A percentile compares a stretch with the other conserved stretches of the same genome.
Evolutionary conservation across 2,113 vertebrate genomes (phyloP).

Genomic region (Paramisgurnus dabryanus): DNA sequence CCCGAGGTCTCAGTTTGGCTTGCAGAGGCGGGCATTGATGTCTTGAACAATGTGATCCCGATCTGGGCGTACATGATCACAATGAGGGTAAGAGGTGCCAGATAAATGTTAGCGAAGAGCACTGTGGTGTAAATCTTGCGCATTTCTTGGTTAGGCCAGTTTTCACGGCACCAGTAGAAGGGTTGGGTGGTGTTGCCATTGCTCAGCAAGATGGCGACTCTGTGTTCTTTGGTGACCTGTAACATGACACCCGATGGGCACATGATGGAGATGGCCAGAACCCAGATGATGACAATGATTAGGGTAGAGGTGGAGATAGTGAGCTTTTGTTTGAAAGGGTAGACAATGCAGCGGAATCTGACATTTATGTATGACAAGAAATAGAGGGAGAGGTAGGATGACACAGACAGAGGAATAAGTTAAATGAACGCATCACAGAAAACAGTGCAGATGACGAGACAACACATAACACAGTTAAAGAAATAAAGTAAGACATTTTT

Average conservation of each 20-base stretch:
- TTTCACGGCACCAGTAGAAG: constrained; percentile 89
- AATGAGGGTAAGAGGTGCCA: constrained; percentile 84
- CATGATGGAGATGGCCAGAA: constrained; percentile 84
- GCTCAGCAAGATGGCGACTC: constrained; percentile 75
- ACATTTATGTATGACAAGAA: constrained; percentile 13
- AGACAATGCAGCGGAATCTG: constrained; percentile 88
- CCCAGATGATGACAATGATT: constrained; percentile 83
- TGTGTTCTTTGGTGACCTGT: constrained; percentile 81
- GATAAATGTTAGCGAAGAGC: constrained; percentile 89
- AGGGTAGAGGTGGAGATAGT: constrained; percentile 74
- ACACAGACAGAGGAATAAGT: background rate
- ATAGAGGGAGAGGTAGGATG: background rate
- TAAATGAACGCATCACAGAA: background rate
- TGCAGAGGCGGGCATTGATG: constrained; percentile 40
- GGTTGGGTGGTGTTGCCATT: constrained; percentile 70
- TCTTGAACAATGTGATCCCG: constrained; percentile 78
- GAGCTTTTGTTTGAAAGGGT: constrained; percentile 90
- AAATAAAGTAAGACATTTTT: background rate
- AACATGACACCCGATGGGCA: constrained; percentile 89
- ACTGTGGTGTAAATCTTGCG: constrained; percentile 89
- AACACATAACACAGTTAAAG: background rate
- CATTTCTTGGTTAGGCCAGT: constrained; percentile 87
- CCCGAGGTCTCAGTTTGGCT: constrained; percentile 40
- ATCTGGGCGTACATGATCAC: constrained; percentile 85
- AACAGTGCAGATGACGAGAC: background rate